phyloP scores from a whole-genome alignment of 2,797 vertebrate genomes.

The Leucoraja ocellata region DNA sequence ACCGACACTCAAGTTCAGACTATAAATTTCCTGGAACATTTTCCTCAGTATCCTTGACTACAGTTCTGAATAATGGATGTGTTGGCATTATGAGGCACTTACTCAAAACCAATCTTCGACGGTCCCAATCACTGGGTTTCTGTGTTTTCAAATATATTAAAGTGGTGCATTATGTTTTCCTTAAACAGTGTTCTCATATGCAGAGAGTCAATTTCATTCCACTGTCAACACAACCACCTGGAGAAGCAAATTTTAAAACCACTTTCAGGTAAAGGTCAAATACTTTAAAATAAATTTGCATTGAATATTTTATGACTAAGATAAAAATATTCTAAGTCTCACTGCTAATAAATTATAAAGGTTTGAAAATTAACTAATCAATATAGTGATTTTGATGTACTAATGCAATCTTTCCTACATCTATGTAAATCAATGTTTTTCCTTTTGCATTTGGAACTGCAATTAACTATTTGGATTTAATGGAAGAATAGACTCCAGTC shows the following conservation, averaged over 20 bases:
- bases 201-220: neutral
- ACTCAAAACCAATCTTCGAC: slow-evolving; percentile 4
- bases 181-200: neutral
- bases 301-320: neutral
- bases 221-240: too few relatives aligned
- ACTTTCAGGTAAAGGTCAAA: neutral
- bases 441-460: neutral
- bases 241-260: slow-evolving; percentile 19
- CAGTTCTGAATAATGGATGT: neutral
- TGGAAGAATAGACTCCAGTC: neutral
- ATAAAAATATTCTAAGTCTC: neutral
- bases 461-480: neutral
- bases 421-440: neutral
- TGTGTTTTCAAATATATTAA: neutral
- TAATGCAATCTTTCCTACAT: neutral
- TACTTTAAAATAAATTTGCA: neutral
- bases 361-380: neutral
- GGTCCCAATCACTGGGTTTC: neutral
- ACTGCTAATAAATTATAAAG: neutral
- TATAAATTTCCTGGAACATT: neutral
- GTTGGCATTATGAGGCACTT: neutral
- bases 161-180: neutral
- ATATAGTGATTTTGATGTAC: neutral
- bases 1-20: neutral
- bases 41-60: neutral